Conservation (phyloP, 2,888 invertebrate genomes). For the Cephalotes varians region DNA sequence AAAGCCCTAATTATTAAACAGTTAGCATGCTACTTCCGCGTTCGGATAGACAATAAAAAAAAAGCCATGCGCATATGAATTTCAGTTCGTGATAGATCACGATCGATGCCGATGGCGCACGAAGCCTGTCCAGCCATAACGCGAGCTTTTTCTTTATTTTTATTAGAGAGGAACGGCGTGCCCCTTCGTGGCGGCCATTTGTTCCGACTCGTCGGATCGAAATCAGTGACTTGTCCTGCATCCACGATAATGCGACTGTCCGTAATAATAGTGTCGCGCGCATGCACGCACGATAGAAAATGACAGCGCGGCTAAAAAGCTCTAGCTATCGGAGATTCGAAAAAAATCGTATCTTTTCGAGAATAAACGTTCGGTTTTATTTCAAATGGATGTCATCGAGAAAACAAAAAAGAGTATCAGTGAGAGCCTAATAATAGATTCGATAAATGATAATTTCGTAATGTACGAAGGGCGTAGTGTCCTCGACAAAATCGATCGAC, state of each 20-base stretch:
- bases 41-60: slow-evolving; percentile 30
- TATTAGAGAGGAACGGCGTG: slow-evolving; percentile 50
- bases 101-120: slow-evolving; percentile 33
- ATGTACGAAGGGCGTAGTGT: neutral
- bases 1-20: slow-evolving; percentile 50
- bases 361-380: neutral
- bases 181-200: slow-evolving; percentile 51
- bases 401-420: neutral
- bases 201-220: slow-evolving; percentile 60
- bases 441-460: neutral
- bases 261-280: slow-evolving; percentile 47
- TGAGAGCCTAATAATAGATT: neutral
- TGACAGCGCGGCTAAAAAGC: neutral
- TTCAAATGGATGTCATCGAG: neutral
- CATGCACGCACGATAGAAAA: slow-evolving; percentile 12
- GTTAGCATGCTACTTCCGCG: slow-evolving; percentile 53
- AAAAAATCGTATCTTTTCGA: neutral
- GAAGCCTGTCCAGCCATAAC: slow-evolving; percentile 14
- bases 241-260: slow-evolving; percentile 35
- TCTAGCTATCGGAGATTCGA: neutral
- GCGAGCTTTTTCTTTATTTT: slow-evolving; percentile 52
- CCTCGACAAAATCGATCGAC: slow-evolving; percentile 18
- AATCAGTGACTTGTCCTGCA: slow-evolving; percentile 55
- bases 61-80: slow-evolving; percentile 65
- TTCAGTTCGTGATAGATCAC: slow-evolving; percentile 71